Percentiles rank a stretch among this genome's conserved stretches.
Conservation (phyloP, 2,113 vertebrate species). For the Epinephelus moara region DNA sequence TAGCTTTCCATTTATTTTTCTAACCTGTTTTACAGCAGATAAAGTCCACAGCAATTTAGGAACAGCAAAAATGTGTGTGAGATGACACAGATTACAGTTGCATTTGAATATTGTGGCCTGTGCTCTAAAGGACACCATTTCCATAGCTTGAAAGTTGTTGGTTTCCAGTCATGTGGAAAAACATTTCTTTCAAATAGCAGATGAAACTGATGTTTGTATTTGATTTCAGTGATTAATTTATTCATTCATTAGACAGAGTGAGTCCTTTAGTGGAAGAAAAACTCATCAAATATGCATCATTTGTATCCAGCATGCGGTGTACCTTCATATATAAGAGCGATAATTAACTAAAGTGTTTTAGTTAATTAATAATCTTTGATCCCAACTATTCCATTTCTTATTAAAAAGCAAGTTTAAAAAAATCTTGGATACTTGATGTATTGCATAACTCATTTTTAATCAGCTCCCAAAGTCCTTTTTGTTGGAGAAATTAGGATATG, state of each 20-base stretch:
- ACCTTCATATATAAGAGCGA: slow-evolving; percentile 14
- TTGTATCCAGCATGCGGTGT: slow-evolving; percentile 36
- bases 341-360: slow-evolving; percentile 37
- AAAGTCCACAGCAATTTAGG: slow-evolving; percentile 44
- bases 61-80: slow-evolving; percentile 27
- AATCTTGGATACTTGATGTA: slow-evolving; percentile 8
- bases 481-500: slow-evolving; percentile 2
- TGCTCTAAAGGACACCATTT: slow-evolving; percentile 1
- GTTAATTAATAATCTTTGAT: slow-evolving; percentile 43
- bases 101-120: slow-evolving; percentile 34
- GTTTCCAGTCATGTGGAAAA: slow-evolving; percentile 34
- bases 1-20: slow-evolving; percentile 51
- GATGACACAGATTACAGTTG: slow-evolving; percentile 29
- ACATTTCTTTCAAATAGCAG: slow-evolving; percentile 29
- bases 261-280: slow-evolving; percentile 33
- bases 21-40: slow-evolving; percentile 56
- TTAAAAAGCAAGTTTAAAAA: not conserved
- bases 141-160: slow-evolving; percentile 24
- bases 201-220: slow-evolving; percentile 41
- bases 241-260: slow-evolving; percentile 38
- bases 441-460: slow-evolving; percentile 19
- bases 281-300: slow-evolving; percentile 55
- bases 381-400: not conserved
- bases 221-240: slow-evolving; percentile 35
- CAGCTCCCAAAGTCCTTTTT: slow-evolving; percentile 10